phyloP scores from a whole-genome alignment of 1,140 invertebrate species.

The Centruroides sculpturatus region DNA sequence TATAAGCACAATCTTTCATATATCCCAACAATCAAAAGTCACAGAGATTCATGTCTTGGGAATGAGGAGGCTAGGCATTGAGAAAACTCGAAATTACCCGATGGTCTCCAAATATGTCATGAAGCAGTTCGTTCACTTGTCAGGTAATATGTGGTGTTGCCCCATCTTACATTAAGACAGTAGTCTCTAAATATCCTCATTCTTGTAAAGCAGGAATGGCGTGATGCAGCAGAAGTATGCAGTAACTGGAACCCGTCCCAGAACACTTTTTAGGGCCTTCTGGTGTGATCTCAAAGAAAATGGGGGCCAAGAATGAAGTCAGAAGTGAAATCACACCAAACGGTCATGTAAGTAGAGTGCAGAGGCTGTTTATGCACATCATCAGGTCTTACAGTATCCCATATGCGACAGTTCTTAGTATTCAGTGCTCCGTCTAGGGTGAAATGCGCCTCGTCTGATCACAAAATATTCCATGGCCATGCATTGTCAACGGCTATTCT shows the following conservation, averaged over 20 bases:
- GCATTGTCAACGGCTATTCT: background rate
- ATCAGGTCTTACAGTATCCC: background rate
- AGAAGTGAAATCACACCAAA: constrained; percentile 1
- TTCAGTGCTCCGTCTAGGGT: background rate
- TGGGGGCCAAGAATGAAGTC: constrained; percentile 1
- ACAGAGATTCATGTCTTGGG: no score
- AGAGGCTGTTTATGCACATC: background rate
- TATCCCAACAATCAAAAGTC: no score
- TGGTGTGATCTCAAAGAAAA: background rate
- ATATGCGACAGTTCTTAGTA: background rate
- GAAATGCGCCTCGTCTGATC: background rate
- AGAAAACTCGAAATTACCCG: no score
- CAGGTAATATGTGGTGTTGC: background rate
- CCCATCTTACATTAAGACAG: constrained; percentile 4
- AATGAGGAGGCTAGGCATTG: no score
- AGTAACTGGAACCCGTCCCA: background rate
- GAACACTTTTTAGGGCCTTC: background rate
- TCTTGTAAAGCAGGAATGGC: background rate
- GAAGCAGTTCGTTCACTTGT: background rate
- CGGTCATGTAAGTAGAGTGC: background rate
- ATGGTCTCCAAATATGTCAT: background rate
- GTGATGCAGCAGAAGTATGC: background rate
- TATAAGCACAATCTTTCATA: no score
- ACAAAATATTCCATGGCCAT: constrained; percentile 1
- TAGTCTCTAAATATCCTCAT: background rate